A percentile compares a stretch with the other conserved stretches of the same genome.
phyloP scores from a whole-genome alignment of 2,797 vertebrate genomes.

The Simalia tracyae region DNA sequence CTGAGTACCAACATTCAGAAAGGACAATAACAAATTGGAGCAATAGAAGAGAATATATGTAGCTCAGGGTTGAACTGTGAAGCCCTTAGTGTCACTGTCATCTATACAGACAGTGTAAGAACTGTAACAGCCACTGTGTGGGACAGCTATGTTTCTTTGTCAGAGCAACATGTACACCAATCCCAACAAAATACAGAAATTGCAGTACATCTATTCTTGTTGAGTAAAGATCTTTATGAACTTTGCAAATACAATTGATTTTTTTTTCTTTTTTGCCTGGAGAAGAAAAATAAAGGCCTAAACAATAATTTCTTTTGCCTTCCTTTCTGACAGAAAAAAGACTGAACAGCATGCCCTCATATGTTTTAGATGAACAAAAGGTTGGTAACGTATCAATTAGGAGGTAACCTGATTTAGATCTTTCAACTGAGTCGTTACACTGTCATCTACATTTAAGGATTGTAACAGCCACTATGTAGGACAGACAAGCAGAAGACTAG shows the following conservation, averaged over 20 bases:
- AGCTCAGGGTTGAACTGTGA: not conserved
- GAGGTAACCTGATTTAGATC: not conserved
- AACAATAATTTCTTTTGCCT: not conserved
- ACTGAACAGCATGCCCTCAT: not conserved
- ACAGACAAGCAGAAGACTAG: too few species aligned
- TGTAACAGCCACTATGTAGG: too few species aligned
- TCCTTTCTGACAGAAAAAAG: not conserved
- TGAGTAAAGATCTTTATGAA: not conserved
- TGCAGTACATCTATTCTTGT: not conserved
- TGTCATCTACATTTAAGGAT: too few species aligned
- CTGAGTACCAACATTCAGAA: not conserved
- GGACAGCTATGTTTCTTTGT: not conserved
- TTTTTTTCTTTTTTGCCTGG: not conserved
- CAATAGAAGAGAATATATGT: not conserved
- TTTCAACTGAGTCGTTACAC: not conserved
- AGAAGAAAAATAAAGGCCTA: not conserved
- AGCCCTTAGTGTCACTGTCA: not conserved
- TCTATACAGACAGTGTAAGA: too few species aligned
- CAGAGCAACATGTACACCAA: not conserved
- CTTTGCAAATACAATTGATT: not conserved
- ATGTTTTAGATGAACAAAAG: not conserved
- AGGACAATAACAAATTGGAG: not conserved
- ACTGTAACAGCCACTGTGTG: too few species aligned
- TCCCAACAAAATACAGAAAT: not conserved
- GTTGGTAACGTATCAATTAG: not conserved